Percentiles rank a stretch among this genome's conserved stretches.
phyloP scores from a whole-genome alignment of 2,113 vertebrate genomes.

The Cyprinus carpio region DNA sequence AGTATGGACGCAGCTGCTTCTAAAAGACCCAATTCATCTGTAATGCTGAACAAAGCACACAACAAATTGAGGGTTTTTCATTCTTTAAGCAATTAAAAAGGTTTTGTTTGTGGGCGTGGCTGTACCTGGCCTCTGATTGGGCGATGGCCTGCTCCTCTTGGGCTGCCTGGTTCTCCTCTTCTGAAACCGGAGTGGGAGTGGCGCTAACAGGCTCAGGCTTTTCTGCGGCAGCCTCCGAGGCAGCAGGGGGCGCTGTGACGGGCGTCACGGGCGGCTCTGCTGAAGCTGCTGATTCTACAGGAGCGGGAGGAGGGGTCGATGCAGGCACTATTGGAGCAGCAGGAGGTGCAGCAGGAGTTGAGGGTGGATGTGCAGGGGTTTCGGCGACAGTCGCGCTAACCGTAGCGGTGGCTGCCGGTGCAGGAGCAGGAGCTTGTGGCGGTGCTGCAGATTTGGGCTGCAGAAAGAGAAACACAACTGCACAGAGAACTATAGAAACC shows the following conservation, averaged over 20 bases:
- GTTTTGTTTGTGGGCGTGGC: background rate
- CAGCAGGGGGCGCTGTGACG: conserved; percentile 31
- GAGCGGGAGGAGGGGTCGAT: conserved; percentile 34
- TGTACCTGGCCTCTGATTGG: conserved; percentile 67
- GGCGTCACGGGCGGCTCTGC: conserved; percentile 42
- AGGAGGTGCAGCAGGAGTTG: conserved; percentile 10
- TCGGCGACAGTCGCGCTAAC: background rate
- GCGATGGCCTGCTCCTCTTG: conserved; percentile 57
- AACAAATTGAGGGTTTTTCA: background rate
- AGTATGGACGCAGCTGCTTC: conserved; percentile 78
- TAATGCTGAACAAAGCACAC: conserved; percentile 56
- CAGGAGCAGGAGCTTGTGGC: conserved; percentile 37
- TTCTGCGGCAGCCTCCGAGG: conserved; percentile 6
- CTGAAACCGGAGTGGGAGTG: conserved; percentile 36
- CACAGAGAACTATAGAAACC: conserved; percentile 24
- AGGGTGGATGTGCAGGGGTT: background rate
- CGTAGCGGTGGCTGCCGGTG: background rate
- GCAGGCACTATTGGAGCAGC: conserved; percentile 38
- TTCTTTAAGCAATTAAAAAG: background rate
- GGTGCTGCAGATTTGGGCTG: conserved; percentile 68
- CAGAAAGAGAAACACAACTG: conserved; percentile 43
- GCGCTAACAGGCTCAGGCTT: conserved; percentile 28
- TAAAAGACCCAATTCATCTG: conserved; percentile 74
- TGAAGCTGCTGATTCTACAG: conserved; percentile 54
- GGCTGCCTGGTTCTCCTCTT: conserved; percentile 60